Evolutionary conservation across 2,113 vertebrate genomes (phyloP), one percentile per base, ranked within the genome.

Genomic region (Dolichallabes microphthalmus): DNA sequence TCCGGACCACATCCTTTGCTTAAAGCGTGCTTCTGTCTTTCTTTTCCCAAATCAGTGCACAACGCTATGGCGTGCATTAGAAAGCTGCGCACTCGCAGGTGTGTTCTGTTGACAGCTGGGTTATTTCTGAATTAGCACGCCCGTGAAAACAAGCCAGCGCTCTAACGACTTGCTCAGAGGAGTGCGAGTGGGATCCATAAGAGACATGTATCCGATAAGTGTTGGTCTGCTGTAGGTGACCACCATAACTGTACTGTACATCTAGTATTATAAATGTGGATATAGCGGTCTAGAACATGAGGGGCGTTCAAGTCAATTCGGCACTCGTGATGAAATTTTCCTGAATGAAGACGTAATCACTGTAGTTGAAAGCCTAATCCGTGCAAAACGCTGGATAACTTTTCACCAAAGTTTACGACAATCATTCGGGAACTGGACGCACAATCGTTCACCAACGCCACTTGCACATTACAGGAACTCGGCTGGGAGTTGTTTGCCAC

Each of bases 61-160:
- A 25, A 32, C 25, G 53, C n/a, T 27, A 53, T 45, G 11, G n/a
- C 69, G 25, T 61, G 50, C 77, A 57, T 68, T n/a, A 58, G 55
- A 52, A 79, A n/a, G 61, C 50, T 27, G 14, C 15, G 14, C 15
- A 17, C 27, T 35, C 45, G 39, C 60, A 73, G 80, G 87, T 71
- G 50, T 73, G 87, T 86, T 83, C 81, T 86, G 89, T 86, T 86
- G 86, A 87, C 82, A 88, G 85, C 82, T 53, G 66, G 86, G 77
- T n/a, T 79, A 87, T 86, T 83, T 81, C 77, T 86, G 79, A 82
- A 71, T 80, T 83, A 58, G 52, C 35, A 32, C 8, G 27, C 66
- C 71, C 74, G 30, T 71, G 82, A 83, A 86, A 66, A 82, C 58
- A 86, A 78, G 66, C 86, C 89, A 86, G 88, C 85, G 81, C 81